phyloP scores from a whole-genome alignment of 2,113 vertebrate genomes.

The Cololabis saira region DNA sequence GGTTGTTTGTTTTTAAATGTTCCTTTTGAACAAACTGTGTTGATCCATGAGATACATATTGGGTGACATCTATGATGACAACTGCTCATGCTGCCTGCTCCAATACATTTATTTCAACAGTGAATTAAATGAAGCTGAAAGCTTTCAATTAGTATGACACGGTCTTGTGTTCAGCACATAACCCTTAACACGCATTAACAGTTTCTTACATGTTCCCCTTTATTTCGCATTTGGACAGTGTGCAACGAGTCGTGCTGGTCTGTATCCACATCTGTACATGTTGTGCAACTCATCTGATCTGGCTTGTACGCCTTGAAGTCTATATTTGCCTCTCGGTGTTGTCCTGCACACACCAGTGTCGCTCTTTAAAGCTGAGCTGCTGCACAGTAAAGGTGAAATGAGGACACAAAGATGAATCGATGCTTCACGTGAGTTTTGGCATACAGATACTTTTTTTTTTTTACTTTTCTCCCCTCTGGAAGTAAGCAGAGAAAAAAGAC shows the following conservation, averaged over 20 bases:
- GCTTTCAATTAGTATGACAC: constrained; percentile 55
- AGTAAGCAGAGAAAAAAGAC: constrained; percentile 39
- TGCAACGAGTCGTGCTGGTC: constrained; percentile 4
- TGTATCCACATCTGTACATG: constrained; percentile 12
- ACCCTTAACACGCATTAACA: constrained; percentile 39
- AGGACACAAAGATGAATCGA: constrained; percentile 56
- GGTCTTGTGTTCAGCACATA: constrained; percentile 52
- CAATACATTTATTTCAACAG: constrained; percentile 63
- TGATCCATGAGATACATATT: constrained; percentile 25
- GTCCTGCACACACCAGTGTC: constrained; percentile 6
- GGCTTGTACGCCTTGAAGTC: constrained; percentile 12
- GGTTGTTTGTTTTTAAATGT: constrained; percentile 7
- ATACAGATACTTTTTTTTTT: constrained; percentile 48
- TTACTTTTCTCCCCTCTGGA: constrained; percentile 26
- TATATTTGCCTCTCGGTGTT: constrained; percentile 21
- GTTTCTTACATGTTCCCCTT: not conserved
- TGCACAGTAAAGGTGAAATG: constrained; percentile 47
- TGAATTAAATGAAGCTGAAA: constrained; percentile 68
- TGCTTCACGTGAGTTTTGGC: constrained; percentile 45
- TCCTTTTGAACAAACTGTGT: not conserved
- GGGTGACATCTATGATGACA: constrained; percentile 60
- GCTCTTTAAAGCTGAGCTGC: constrained; percentile 33
- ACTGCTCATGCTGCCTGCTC: constrained; percentile 62
- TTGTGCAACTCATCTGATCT: constrained; percentile 11
- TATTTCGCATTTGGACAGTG: not conserved